phyloP scores from a whole-genome alignment of 2,888 invertebrate species.

The Dryobota labecula region DNA sequence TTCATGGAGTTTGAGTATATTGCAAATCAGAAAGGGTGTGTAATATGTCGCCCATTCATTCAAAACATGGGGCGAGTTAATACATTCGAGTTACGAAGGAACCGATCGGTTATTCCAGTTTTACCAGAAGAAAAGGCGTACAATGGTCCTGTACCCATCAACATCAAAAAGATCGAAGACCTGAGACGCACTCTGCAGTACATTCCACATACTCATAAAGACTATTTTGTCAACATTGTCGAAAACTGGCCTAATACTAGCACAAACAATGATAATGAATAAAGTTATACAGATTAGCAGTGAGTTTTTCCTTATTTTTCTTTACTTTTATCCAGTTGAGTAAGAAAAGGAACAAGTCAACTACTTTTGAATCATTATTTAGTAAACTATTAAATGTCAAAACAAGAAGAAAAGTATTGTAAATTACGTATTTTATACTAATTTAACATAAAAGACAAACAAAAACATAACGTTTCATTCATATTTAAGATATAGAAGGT shows the following conservation, averaged over 20 bases:
- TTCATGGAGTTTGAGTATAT: not conserved
- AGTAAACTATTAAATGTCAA: not conserved
- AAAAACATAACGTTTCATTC: no score
- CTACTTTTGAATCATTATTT: not conserved
- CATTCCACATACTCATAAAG: slow-evolving; percentile 4
- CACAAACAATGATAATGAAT: not conserved
- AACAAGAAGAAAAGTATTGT: no score
- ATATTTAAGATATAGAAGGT: no score
- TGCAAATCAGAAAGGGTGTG: slow-evolving; percentile 6
- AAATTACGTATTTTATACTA: no score
- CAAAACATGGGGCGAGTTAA: not conserved
- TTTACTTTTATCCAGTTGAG: not conserved
- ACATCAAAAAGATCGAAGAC: not conserved
- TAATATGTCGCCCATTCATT: slow-evolving; percentile 4
- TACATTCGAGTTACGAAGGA: not conserved
- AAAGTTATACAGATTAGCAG: not conserved
- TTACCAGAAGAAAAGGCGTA: slow-evolving; percentile 3
- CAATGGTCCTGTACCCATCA: slow-evolving; percentile 6
- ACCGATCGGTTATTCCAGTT: not conserved
- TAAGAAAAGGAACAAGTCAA: not conserved
- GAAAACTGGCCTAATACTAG: not conserved
- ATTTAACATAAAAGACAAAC: no score
- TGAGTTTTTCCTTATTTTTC: not conserved
- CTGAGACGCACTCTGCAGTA: slow-evolving; percentile 10
- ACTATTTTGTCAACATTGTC: not conserved